Evolutionary conservation across 1,140 invertebrate species (phyloP).

Genomic region (Trialeurodes vaporariorum): DNA sequence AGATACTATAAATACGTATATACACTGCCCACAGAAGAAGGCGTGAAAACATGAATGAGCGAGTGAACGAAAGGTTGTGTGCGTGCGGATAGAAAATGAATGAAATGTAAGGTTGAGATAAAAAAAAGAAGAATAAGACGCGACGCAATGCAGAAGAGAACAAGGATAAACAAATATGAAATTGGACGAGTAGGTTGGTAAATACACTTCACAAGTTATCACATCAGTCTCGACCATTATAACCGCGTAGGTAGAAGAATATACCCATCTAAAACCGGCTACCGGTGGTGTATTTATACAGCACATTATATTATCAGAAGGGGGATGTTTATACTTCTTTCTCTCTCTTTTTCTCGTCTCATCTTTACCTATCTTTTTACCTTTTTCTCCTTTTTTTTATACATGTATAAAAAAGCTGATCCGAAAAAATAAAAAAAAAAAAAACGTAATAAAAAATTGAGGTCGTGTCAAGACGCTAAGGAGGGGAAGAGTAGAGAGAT

Average conservation of each 20-base stretch:
- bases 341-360: not conserved
- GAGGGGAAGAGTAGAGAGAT: too few relatives aligned
- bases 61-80: too few relatives aligned
- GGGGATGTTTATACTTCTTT: not conserved
- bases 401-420: not conserved
- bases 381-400: not conserved
- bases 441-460: not conserved
- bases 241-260: not conserved
- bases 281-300: not conserved
- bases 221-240: not conserved
- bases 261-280: not conserved
- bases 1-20: too few relatives aligned
- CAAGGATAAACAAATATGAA: conserved; percentile 2
- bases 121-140: too few relatives aligned
- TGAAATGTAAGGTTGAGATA: too few relatives aligned
- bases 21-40: too few relatives aligned
- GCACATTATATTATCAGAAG: not conserved
- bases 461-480: conserved; percentile 11
- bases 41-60: too few relatives aligned
- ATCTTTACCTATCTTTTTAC: not conserved
- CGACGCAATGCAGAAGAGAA: too few relatives aligned
- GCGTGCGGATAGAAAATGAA: too few relatives aligned
- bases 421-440: not conserved
- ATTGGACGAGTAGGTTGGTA: not conserved
- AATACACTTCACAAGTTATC: not conserved